These are phyloP conservation scores for Mechanitis mazaeus DNA, from an alignment of 2,888 invertebrate species.

Conservation along the genomic window DNA sequence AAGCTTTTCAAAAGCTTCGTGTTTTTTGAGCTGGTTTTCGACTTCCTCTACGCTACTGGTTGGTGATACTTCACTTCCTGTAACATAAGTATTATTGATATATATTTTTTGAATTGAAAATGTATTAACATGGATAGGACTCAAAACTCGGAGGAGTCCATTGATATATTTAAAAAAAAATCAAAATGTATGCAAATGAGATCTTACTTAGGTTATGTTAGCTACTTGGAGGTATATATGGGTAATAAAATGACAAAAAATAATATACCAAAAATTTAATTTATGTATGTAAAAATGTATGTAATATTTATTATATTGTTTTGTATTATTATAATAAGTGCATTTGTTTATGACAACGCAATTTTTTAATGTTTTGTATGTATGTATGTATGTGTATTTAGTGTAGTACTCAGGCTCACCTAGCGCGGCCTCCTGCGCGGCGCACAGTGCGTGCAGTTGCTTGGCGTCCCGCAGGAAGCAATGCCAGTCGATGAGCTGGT, in stretches of 20 bases:
- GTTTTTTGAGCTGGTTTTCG: constrained; percentile 91
- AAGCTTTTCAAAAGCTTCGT: constrained; percentile 95
- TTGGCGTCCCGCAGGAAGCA: constrained; percentile 96
- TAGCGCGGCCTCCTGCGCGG: constrained; percentile 89
- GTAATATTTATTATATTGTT: no score
- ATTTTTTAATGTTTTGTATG: neutral
- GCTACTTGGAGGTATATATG: no score
- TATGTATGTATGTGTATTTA: neutral
- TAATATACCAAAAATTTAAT: no score
- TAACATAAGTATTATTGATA: neutral
- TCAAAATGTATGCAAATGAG: no score
- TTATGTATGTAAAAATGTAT: no score
- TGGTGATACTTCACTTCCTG: constrained; percentile 83
- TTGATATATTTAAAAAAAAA: no score
- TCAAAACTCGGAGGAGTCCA: no score
- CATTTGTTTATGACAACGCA: no score
- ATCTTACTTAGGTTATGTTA: no score
- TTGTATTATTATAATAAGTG: no score
- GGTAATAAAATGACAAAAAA: no score
- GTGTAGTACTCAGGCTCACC: constrained; percentile 42
- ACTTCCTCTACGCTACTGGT: constrained; percentile 89
- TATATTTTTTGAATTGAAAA: neutral
- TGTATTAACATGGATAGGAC: no score
- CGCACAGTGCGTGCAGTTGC: constrained; percentile 91
- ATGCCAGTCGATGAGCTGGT: constrained; percentile 94